Base-by-base conservation (phyloP, 2,797 vertebrate genomes). In the Poeciliopsis gracilis region DNA sequence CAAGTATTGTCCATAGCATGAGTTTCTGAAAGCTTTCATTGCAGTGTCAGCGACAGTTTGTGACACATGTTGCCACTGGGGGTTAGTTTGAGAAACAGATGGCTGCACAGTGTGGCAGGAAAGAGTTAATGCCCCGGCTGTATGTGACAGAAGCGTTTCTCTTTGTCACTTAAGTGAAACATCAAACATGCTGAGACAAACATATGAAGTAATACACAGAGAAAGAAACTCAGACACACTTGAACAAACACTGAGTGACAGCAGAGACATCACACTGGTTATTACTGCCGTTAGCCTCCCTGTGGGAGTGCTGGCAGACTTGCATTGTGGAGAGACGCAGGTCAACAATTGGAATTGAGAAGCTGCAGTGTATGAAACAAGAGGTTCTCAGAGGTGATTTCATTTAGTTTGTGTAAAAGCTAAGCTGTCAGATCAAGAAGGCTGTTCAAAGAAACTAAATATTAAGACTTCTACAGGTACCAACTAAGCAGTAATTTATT, bases 11-110 rank as follows among this genome's bases (percentile, higher is more conserved):
- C 51, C 69, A 23, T 75, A 53, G 72, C 66, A 46, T 2, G 20
- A 38, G n/a, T 61, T 77, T 77, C 3, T 11, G 69, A 79, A 72
- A 84, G 72, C 41, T 70, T 10, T 2, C 41, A 59, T 71, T 77
- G 73, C 74, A 72, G 38, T 80, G 69, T 83, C 73, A 83, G 84
- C 9, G 66, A 77, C 84, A 78, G 75, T 49, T 79, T 49, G 51
- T 82, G 86, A 90, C 88, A 89, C 86, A 82, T 88, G 88, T 85
- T 72, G 77, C 73, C 55, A 69, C 77, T 36, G 81, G 72, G 81
- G 82, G 74, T 33, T 49, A 76, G 75, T 55, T 18, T 33, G 76
- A 46, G 72, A 78, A 87, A 85, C 84, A 91, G 87, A 90, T 88
- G 87, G 83, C 66, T 49, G 79, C 20, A 61, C 78, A 41, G 75